phyloP scores from a whole-genome alignment of 1,140 invertebrate genomes.

The Euwallacea similis region DNA sequence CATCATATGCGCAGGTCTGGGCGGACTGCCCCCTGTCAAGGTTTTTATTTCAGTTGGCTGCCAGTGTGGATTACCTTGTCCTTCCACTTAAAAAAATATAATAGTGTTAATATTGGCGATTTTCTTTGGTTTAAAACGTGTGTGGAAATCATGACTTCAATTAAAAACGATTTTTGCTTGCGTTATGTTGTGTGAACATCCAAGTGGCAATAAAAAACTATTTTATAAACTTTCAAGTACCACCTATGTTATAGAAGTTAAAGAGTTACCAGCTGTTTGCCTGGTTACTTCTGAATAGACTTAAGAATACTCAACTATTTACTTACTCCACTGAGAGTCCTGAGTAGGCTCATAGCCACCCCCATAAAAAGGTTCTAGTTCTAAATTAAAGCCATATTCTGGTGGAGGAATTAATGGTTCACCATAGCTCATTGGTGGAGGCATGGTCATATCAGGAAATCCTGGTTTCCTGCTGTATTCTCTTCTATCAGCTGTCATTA shows the following conservation, averaged over 20 bases:
- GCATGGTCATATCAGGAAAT: slow-evolving; percentile 67
- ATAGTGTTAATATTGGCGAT: background rate
- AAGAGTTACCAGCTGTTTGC: too few relatives aligned
- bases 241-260: background rate
- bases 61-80: slow-evolving; percentile 59
- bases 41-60: slow-evolving; percentile 65
- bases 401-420: slow-evolving; percentile 62
- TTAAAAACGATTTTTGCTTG: too few relatives aligned
- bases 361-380: slow-evolving; percentile 70
- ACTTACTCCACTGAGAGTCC: slow-evolving; percentile 68
- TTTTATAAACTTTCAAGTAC: background rate
- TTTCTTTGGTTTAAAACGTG: background rate
- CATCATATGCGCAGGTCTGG: slow-evolving; percentile 44
- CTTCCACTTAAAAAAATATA: slow-evolving; percentile 31
- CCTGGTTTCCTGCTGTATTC: slow-evolving; percentile 74
- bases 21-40: slow-evolving; percentile 55
- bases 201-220: background rate
- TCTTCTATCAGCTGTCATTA: slow-evolving; percentile 83
- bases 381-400: slow-evolving; percentile 58
- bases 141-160: too few relatives aligned
- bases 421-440: slow-evolving; percentile 58
- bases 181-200: background rate
- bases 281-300: too few relatives aligned
- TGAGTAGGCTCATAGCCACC: slow-evolving; percentile 72
- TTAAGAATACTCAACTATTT: slow-evolving; percentile 21